Conservation (phyloP, 2,113 vertebrate genomes). For the Holacanthus passer region DNA sequence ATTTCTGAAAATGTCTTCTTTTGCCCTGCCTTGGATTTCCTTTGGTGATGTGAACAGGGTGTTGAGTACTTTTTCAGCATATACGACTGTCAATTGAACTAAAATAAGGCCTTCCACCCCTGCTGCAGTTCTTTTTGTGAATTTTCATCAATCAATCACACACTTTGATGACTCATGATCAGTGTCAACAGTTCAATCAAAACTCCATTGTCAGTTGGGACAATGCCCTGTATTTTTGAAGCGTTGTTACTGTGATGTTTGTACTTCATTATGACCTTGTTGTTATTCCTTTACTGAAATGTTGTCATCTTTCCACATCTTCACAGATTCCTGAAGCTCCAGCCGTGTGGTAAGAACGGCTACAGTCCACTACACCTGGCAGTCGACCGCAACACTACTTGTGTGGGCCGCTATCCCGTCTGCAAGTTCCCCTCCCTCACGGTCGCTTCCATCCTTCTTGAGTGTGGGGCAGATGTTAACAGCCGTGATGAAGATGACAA, state of each 20-base stretch:
- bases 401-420: constrained; percentile 97
- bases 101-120: neutral
- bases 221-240: neutral
- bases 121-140: neutral
- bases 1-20: constrained; percentile 4
- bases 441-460: constrained; percentile 93
- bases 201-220: neutral
- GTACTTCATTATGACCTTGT: neutral
- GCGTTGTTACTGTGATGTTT: neutral
- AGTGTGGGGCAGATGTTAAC: constrained; percentile 96
- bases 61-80: neutral
- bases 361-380: constrained; percentile 97
- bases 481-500: constrained; percentile 95
- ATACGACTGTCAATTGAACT: neutral
- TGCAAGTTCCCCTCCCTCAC: constrained; percentile 98
- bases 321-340: constrained; percentile 92
- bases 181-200: neutral
- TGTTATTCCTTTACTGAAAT: neutral
- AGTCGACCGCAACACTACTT: constrained; percentile 96
- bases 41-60: neutral
- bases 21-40: neutral
- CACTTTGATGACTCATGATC: neutral
- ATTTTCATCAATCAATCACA: neutral
- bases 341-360: constrained; percentile 95
- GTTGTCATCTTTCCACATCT: neutral